Evolutionary conservation across 1,140 invertebrate genomes (phyloP).

Genomic region (Augochlora pura): DNA sequence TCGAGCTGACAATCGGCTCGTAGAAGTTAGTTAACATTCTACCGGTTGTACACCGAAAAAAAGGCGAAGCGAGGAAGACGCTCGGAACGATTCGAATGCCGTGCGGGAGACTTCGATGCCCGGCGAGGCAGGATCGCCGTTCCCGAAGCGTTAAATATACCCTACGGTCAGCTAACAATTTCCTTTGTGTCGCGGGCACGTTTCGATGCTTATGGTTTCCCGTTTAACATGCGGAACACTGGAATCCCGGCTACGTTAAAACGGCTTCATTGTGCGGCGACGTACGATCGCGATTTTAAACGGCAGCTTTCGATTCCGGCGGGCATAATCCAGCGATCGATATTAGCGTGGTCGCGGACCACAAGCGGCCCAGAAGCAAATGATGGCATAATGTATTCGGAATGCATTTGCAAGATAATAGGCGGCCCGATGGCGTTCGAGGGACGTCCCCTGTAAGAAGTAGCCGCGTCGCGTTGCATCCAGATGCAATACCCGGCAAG

Average conservation of each 20-base stretch:
- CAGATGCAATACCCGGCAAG: neutral
- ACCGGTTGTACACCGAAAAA: too few species aligned
- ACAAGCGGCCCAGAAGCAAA: constrained; percentile 1
- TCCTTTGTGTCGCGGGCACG: constrained; percentile 1
- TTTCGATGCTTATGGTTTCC: neutral
- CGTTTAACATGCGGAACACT: too few species aligned
- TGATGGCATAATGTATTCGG: constrained; percentile 33
- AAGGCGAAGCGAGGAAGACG: too few species aligned
- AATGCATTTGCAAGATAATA: constrained; percentile 50
- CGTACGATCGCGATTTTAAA: neutral
- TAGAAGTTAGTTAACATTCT: too few species aligned
- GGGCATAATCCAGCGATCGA: constrained; percentile 31
- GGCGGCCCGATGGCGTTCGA: neutral
- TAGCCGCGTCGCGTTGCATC: neutral
- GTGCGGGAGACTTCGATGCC: neutral
- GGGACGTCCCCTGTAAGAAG: constrained; percentile 7
- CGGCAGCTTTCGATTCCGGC: constrained; percentile 16
- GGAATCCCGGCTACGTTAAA: neutral
- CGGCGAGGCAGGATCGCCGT: neutral
- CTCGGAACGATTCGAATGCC: neutral
- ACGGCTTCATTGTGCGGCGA: constrained; percentile 19
- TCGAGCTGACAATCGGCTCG: too few species aligned
- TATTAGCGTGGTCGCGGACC: constrained; percentile 1
- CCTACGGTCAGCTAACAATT: neutral
- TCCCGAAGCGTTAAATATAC: neutral